phyloP scores from a whole-genome alignment of 2,888 invertebrate genomes.

The Oithona nana region DNA sequence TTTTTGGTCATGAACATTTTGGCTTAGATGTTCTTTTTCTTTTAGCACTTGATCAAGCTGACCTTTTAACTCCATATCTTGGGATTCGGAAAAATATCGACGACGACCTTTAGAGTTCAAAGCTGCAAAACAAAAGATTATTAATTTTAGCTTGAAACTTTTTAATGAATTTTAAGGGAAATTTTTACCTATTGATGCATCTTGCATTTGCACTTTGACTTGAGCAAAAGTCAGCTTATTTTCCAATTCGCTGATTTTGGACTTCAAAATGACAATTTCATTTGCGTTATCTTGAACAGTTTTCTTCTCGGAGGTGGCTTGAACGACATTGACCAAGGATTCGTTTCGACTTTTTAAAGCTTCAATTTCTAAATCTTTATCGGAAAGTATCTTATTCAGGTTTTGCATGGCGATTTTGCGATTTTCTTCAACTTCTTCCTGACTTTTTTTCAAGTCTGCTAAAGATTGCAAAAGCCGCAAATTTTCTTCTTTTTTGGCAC shows the following conservation, averaged over 20 bases:
- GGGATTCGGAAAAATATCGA: background rate
- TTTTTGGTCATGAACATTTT: background rate
- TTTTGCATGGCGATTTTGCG: slow-evolving; percentile 28
- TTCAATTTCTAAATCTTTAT: slow-evolving; percentile 31
- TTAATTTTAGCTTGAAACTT: too few species aligned
- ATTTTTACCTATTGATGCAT: background rate
- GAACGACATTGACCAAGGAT: slow-evolving; percentile 26
- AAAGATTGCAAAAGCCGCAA: background rate
- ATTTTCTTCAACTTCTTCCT: background rate
- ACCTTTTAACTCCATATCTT: background rate
- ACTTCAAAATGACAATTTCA: slow-evolving; percentile 27
- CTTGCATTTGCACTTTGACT: background rate
- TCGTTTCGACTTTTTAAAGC: slow-evolving; percentile 28
- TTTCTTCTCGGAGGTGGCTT: slow-evolving; percentile 23
- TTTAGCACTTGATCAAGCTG: background rate
- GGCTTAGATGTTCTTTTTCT: background rate
- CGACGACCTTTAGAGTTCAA: too few species aligned
- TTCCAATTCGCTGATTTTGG: slow-evolving; percentile 26
- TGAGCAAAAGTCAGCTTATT: slow-evolving; percentile 22
- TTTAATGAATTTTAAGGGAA: background rate
- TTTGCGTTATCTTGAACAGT: slow-evolving; percentile 27
- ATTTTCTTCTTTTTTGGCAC: background rate
- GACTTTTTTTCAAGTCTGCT: background rate
- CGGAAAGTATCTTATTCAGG: slow-evolving; percentile 28
- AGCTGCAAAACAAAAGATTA: too few species aligned